A percentile compares a stretch with the other conserved stretches of the same genome.
Conservation (phyloP, 2,113 vertebrate genomes). For the Casuarius casuarius region DNA sequence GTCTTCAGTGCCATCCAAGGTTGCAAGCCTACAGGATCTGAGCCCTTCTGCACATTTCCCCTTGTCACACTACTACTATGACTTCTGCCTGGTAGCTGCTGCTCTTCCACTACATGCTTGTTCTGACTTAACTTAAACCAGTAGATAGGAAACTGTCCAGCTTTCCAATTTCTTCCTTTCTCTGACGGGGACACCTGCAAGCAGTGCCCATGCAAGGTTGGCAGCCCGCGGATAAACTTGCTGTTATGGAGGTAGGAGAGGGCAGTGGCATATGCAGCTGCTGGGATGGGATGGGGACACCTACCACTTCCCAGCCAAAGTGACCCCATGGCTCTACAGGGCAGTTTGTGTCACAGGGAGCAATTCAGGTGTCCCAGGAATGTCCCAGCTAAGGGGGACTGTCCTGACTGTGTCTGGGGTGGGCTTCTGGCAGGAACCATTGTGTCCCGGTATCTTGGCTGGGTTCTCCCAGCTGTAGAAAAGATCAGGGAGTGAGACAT, state of each 20-base stretch:
- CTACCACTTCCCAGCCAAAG: background rate
- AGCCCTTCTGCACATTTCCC: background rate
- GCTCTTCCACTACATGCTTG: background rate
- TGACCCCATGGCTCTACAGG: background rate
- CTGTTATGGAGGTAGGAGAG: background rate
- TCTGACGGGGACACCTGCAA: background rate
- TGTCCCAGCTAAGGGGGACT: background rate
- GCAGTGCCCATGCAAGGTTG: background rate
- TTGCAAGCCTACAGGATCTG: background rate
- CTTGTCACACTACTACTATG: background rate
- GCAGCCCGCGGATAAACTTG: background rate
- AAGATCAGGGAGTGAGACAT: background rate
- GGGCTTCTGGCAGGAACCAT: background rate
- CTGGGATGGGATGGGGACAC: background rate
- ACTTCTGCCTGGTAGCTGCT: background rate
- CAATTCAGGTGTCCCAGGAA: background rate
- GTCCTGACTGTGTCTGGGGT: background rate
- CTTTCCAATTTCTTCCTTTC: background rate
- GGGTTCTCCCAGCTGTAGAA: background rate
- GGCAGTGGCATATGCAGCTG: background rate
- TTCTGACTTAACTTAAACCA: background rate
- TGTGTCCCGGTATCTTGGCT: background rate
- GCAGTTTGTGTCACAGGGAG: background rate
- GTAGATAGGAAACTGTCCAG: background rate
- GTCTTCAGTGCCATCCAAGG: background rate